A percentile compares a stretch with the other conserved stretches of the same genome.
phyloP scores from a whole-genome alignment of 35 echinoderm and acorn worm genomes.

The Amphiura filiformis region DNA sequence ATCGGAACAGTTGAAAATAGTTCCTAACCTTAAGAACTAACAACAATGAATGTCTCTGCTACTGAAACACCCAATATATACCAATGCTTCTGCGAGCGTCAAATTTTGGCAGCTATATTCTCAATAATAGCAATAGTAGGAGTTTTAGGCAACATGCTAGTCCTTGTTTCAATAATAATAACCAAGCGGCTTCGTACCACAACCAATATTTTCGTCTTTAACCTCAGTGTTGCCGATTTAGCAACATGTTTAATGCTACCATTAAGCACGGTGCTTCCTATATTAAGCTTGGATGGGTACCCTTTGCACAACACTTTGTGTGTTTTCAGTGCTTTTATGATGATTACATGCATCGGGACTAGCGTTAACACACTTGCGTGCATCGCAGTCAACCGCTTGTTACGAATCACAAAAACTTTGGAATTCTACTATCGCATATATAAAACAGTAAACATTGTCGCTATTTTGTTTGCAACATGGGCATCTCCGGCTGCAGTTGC shows the following conservation, averaged over 20 bases:
- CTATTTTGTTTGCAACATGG: constrained; percentile 25
- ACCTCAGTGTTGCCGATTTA: constrained; percentile 46
- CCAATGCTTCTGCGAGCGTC: not conserved
- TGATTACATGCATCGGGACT: constrained; percentile 41
- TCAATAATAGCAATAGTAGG: constrained; percentile 33
- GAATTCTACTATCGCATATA: constrained; percentile 30
- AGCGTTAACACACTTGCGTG: constrained; percentile 51
- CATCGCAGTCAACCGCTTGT: constrained; percentile 48
- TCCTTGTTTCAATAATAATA: constrained; percentile 30
- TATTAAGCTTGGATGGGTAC: constrained; percentile 21
- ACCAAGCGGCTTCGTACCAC: constrained; percentile 29
- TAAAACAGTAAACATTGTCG: constrained; percentile 1
- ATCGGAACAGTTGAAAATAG: too few species aligned
- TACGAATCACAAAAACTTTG: constrained; percentile 18
- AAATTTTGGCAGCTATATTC: constrained; percentile 41
- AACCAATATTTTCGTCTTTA: constrained; percentile 57
- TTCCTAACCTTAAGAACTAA: too few species aligned
- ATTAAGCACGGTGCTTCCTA: constrained; percentile 36
- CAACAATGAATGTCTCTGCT: not conserved
- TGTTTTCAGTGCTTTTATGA: constrained; percentile 15
- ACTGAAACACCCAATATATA: not conserved
- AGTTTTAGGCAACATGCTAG: constrained; percentile 46
- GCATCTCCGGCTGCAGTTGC: constrained; percentile 17
- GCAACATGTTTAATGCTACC: constrained; percentile 32
- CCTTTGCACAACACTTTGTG: constrained; percentile 22